Evolutionary conservation across 2,113 vertebrate genomes (phyloP), one percentile per base, ranked within the genome.

Genomic region (Butorides virescens): DNA sequence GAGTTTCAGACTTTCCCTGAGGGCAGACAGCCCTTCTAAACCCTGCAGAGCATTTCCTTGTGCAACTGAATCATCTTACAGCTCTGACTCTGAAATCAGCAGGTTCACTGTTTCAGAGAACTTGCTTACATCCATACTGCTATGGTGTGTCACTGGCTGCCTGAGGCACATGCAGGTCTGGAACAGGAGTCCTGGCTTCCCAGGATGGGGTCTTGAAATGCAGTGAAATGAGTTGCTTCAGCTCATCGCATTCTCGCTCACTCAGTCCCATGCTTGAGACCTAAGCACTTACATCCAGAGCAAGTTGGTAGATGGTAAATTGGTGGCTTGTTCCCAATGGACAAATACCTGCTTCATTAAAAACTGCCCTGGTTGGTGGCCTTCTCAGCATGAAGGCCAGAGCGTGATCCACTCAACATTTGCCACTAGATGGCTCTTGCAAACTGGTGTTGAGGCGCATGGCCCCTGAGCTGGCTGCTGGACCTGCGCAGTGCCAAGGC

Each of bases 371-470:
- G 39, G 19, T 23, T 46, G 50, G 67, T 83, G 62, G 56, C 67
- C 39, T 22, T 5, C 12, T 15, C 65, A 29, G 42, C 34, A 0
- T 8, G 59, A n/a, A 39, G 49, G 26, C 46, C 42, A 6, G 50
- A 39, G 32, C 21, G 3, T n/a, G 77, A 30, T 15, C 29, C 71
- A 13, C 27, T 61, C 18, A 5, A 9, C 22, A 1, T 72, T 37
- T 76, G 70, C 88, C 89, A 66, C 85, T 86, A 95, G 86, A 36
- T 90, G 92, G 94, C 94, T 85, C 89, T 92, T 73, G 26, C n/a
- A 39, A 82, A 14, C 71, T 53, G 49, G 23, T 15, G n/a, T 44
- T 59, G 75, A 8, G 47, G 42, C 9, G 2, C n/a, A 2, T 15
- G 30, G 66, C 34, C 42, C 25, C 26, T 36, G 25, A 21, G 67